Conservation (phyloP, 1,140 invertebrate genomes). For the Drosophila orena region DNA sequence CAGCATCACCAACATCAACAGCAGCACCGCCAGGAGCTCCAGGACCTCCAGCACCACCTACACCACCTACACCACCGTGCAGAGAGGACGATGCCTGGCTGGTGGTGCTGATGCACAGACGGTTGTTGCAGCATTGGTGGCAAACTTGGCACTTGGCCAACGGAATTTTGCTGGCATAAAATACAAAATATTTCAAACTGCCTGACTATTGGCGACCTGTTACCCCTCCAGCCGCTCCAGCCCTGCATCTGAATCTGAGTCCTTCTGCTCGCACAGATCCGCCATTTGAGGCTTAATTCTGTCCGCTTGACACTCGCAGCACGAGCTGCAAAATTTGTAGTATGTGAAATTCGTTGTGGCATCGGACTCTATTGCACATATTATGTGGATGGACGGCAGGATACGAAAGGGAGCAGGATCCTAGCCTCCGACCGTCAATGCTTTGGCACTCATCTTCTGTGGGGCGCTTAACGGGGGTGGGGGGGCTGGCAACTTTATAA, state of each 20-base stretch:
- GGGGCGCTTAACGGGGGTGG: not conserved
- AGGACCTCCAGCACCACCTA: not conserved
- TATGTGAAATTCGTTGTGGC: slow-evolving; percentile 75
- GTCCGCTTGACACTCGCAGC: slow-evolving; percentile 65
- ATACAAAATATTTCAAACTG: slow-evolving; percentile 73
- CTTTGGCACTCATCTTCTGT: slow-evolving; percentile 9
- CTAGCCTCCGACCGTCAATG: slow-evolving; percentile 8
- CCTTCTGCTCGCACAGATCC: slow-evolving; percentile 10
- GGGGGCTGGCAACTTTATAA: slow-evolving; percentile 44
- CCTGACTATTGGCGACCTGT: slow-evolving; percentile 57
- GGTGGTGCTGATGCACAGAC: slow-evolving; percentile 40
- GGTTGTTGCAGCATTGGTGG: slow-evolving; percentile 58
- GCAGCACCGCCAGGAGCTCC: slow-evolving; percentile 15
- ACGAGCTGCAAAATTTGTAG: slow-evolving; percentile 62
- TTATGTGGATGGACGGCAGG: slow-evolving; percentile 1
- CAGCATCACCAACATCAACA: not conserved
- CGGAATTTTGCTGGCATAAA: slow-evolving; percentile 73
- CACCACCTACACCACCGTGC: slow-evolving; percentile 1
- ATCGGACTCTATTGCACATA: slow-evolving; percentile 38
- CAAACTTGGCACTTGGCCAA: slow-evolving; percentile 76
- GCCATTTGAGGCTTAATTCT: slow-evolving; percentile 74
- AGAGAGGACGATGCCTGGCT: slow-evolving; percentile 27
- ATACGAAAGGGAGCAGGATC: not conserved
- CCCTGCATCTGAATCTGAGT: not conserved
- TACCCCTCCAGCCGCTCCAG: slow-evolving; percentile 13